Base-by-base conservation (phyloP, 1,140 invertebrate species). In the Drosophila dunni region DNA sequence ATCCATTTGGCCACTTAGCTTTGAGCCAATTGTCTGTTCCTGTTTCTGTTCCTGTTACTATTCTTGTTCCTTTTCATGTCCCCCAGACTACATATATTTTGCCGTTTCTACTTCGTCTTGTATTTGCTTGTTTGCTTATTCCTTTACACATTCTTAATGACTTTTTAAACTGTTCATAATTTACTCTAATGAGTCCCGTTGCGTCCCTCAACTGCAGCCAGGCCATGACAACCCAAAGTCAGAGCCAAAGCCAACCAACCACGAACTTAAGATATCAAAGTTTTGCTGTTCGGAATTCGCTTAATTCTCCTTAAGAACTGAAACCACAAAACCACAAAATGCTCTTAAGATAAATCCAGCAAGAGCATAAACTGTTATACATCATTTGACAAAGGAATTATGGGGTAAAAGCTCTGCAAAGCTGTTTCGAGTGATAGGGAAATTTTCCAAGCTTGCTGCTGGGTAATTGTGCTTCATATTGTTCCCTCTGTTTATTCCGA, bases 101-200 rank as follows among this genome's bases (percentile, higher is more conserved):
- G 24, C 34, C 13, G 9, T 51, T 33, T 6, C n/a, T 48, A 7
- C 51, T 17, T 13, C 33, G 17, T 36, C 48, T 15, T 66, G n/a
- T 38, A 46, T 20, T n/a, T 1, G 6, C 33, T 42, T 42, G 60
- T 66, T 64, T 62, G 11, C 20, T n/a, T 67, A 65, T 42, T 50
- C 20, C 38, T 13, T 50, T 6, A 48, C 70, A 17, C 44, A 24
- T 29, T 7, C 40, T 24, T 79, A 72, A 88, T 70, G 51, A 75
- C 53, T 86, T 77, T 66, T 78, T 78, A 78, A 88, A 88, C 69
- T 82, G 69, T 71, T 88, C 44, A 71, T 83, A 78, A 88, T 79
- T 76, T 54, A 60, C 65, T 53, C 29, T 79, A 86, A 86, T 78
- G 24, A 82, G 79, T 54, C 45, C 20, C 29, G 53, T 42, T 40